Conservation (phyloP, 2,797 vertebrate genomes). For the Ceryle rudis region DNA sequence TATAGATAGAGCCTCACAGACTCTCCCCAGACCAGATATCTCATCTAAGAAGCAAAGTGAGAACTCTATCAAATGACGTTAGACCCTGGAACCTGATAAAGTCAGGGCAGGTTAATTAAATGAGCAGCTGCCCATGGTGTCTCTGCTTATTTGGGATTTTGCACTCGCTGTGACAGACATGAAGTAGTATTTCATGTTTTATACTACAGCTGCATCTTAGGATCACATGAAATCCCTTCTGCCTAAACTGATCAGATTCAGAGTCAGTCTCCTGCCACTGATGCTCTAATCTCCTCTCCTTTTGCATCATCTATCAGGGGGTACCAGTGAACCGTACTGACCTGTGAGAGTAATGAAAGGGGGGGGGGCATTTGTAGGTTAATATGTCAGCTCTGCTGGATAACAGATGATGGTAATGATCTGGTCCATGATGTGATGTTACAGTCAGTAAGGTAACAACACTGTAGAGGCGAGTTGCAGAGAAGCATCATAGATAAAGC, state of each 20-base stretch:
- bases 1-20: not conserved
- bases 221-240: slow-evolving; percentile 41
- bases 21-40: not conserved
- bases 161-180: not conserved
- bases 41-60: not conserved
- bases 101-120: slow-evolving; percentile 54
- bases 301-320: slow-evolving; percentile 13
- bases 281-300: slow-evolving; percentile 25
- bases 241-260: slow-evolving; percentile 41
- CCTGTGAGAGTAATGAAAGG: slow-evolving; percentile 8
- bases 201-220: slow-evolving; percentile 10
- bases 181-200: slow-evolving; percentile 22
- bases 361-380: not conserved
- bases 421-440: not conserved
- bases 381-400: not conserved
- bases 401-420: slow-evolving; percentile 35
- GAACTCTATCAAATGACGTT: slow-evolving; percentile 39
- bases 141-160: slow-evolving; percentile 25
- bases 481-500: not conserved
- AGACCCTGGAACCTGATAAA: slow-evolving; percentile 10
- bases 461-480: not conserved
- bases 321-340: slow-evolving; percentile 15
- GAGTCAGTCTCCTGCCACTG: slow-evolving; percentile 20
- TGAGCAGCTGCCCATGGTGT: slow-evolving; percentile 2
- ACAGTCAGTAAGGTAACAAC: not conserved